Evolutionary conservation across 2,888 invertebrate genomes (phyloP).

Genomic region (Erebia aethiops): DNA sequence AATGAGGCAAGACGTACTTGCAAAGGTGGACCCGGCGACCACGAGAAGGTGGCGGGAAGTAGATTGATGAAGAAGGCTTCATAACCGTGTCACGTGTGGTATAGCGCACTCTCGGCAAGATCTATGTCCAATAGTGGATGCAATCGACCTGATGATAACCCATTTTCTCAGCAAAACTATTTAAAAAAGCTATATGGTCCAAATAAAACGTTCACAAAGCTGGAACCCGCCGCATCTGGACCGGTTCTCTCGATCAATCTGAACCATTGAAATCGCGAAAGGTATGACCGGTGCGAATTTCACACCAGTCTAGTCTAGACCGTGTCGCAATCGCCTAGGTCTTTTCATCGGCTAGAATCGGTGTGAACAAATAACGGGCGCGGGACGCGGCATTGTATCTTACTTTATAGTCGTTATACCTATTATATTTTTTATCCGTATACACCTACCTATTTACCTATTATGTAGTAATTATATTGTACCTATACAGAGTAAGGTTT

Average conservation of each 20-base stretch:
- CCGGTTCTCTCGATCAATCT: constrained; percentile 75
- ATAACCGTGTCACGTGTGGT: no score
- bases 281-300: constrained; percentile 75
- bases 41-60: no score
- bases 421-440: background rate
- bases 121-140: no score
- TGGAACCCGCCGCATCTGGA: constrained; percentile 50
- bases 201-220: constrained; percentile 32
- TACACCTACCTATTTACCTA: background rate
- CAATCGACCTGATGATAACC: no score
- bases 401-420: constrained; percentile 24
- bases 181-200: background rate
- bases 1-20: no score
- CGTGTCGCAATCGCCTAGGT: constrained; percentile 63
- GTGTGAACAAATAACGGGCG: constrained; percentile 72
- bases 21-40: no score
- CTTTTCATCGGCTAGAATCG: constrained; percentile 61
- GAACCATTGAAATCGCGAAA: constrained; percentile 73
- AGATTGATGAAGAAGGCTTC: no score
- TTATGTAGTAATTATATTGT: background rate
- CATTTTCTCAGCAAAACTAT: no score
- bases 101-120: no score
- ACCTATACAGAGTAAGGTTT: no score
- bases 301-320: constrained; percentile 78
- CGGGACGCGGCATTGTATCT: constrained; percentile 54